Evolutionary conservation across 2,797 vertebrate genomes (phyloP).

Genomic region (Hybognathus amarus): DNA sequence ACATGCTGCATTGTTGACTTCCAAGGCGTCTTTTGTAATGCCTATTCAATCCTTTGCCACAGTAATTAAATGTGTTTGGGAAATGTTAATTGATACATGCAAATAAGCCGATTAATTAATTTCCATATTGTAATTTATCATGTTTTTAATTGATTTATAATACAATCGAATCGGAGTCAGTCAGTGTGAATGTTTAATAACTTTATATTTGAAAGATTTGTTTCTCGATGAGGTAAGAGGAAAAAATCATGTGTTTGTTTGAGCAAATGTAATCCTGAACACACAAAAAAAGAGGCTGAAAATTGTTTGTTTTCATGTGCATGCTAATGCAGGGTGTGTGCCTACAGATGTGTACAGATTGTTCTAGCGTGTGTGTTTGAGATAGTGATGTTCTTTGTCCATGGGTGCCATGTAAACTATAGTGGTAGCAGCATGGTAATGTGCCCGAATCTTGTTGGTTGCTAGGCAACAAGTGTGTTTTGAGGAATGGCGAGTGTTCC

Average conservation of each 20-base stretch:
- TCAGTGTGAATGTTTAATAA: neutral
- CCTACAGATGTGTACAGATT: constrained; percentile 13
- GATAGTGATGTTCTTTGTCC: constrained; percentile 30
- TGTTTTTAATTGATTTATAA: neutral
- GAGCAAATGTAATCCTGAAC: constrained; percentile 9
- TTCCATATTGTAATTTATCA: neutral
- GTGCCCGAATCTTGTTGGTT: constrained; percentile 42
- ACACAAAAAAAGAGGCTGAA: constrained; percentile 1
- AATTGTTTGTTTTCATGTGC: neutral
- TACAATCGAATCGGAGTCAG: neutral
- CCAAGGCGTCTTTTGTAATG: neutral
- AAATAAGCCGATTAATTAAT: neutral
- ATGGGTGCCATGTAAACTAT: constrained; percentile 33
- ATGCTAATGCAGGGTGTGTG: constrained; percentile 6
- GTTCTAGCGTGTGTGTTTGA: constrained; percentile 36
- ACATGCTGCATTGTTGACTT: neutral
- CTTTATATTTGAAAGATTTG: neutral
- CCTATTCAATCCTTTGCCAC: neutral
- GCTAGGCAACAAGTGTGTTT: constrained; percentile 55
- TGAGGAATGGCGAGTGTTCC: constrained; percentile 9
- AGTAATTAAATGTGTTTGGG: neutral
- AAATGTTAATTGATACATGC: neutral
- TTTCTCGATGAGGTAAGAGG: neutral
- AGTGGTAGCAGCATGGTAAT: constrained; percentile 34
- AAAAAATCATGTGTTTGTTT: constrained; percentile 23